Evolutionary conservation across 2,888 invertebrate species (phyloP).

Genomic region (Melanostoma mellinum): DNA sequence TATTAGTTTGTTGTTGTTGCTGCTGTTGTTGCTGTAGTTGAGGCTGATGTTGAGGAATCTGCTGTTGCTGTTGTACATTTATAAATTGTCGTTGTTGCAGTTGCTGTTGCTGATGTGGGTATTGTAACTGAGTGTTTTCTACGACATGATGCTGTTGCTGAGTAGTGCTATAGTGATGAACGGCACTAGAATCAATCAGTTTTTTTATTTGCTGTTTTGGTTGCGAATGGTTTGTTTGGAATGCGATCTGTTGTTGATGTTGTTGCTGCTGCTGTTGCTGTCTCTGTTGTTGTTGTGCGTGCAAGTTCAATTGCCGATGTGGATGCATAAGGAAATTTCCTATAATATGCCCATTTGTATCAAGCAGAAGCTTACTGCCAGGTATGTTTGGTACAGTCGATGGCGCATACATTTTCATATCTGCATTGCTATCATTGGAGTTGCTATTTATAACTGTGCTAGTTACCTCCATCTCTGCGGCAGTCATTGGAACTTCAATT

Average conservation of each 20-base stretch:
- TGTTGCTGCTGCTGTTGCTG: constrained; percentile 76
- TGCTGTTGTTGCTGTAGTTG: constrained; percentile 32
- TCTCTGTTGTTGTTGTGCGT: constrained; percentile 73
- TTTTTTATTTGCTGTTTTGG: constrained; percentile 62
- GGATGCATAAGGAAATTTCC: constrained; percentile 79
- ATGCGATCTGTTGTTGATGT: constrained; percentile 73
- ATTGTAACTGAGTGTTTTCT: constrained; percentile 76
- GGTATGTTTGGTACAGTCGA: constrained; percentile 60
- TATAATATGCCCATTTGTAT: constrained; percentile 81
- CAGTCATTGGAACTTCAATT: constrained; percentile 83
- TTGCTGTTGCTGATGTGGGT: constrained; percentile 72
- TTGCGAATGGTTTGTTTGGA: constrained; percentile 67
- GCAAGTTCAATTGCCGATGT: constrained; percentile 68
- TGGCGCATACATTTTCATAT: constrained; percentile 77
- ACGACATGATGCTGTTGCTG: constrained; percentile 74
- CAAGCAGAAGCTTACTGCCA: constrained; percentile 78
- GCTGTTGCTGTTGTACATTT: constrained; percentile 66
- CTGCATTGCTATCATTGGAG: constrained; percentile 80
- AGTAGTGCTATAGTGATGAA: constrained; percentile 71
- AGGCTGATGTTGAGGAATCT: constrained; percentile 8
- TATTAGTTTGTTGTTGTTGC: constrained; percentile 73
- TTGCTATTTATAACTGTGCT: constrained; percentile 83
- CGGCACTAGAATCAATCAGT: constrained; percentile 40
- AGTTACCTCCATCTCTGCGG: constrained; percentile 85
- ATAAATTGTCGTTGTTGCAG: constrained; percentile 73